phyloP scores from a whole-genome alignment of 2,888 invertebrate genomes.

The Dryobota labecula region DNA sequence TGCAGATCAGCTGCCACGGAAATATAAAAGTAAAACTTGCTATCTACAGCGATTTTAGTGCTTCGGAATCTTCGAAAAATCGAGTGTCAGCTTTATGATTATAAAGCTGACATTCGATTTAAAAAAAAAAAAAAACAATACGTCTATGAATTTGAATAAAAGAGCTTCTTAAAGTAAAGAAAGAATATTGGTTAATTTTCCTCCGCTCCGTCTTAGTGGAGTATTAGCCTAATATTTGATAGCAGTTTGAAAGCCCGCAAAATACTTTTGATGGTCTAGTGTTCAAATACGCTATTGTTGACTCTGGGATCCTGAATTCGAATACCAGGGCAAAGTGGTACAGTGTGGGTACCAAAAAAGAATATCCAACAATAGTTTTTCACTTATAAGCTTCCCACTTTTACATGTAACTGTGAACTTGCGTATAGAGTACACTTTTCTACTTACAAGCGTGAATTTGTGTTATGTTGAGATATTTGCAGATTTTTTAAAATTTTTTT shows the following conservation, averaged over 20 bases:
- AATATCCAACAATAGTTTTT: not conserved
- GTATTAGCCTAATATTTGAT: not conserved
- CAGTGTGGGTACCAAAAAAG: no score
- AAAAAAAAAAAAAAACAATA: no score
- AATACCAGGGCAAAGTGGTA: not conserved
- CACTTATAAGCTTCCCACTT: no score
- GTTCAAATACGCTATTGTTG: no score
- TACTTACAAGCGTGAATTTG: not conserved
- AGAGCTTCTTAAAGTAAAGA: not conserved
- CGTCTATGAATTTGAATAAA: not conserved
- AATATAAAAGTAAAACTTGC: conserved; percentile 16
- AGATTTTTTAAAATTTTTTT: no score
- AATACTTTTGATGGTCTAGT: no score
- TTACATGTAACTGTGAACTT: not conserved
- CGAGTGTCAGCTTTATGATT: not conserved
- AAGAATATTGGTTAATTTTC: not conserved
- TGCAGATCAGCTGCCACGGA: conserved; percentile 83
- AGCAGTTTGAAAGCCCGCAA: not conserved
- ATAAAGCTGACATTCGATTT: not conserved
- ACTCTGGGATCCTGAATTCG: not conserved
- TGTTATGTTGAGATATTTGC: not conserved
- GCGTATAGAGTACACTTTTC: not conserved
- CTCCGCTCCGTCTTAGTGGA: not conserved
- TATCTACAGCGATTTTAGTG: not conserved
- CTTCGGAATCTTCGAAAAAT: not conserved